A percentile compares a stretch with the other conserved stretches of the same genome.
These are phyloP conservation scores for Nudaria mundana DNA, from an alignment of 2,888 invertebrate species.

Conservation along the genomic window DNA sequence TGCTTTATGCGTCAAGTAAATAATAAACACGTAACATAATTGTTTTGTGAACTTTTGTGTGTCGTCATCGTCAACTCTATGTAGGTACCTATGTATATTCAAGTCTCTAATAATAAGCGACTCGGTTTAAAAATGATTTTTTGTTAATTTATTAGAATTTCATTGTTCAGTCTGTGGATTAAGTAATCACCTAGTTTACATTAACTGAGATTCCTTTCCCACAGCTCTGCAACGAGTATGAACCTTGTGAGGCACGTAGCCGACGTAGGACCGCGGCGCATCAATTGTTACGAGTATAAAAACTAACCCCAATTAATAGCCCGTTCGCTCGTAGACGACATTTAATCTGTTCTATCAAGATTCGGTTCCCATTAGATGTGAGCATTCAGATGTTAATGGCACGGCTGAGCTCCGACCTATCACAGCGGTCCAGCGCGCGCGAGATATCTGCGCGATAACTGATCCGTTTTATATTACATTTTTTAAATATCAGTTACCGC, in stretches of 20 bases:
- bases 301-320: conserved; percentile 11
- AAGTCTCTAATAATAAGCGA: no score
- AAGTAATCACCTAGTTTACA: no score
- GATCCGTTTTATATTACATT: conserved; percentile 21
- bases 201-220: no score
- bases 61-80: no score
- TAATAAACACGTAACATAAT: no score
- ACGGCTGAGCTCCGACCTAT: conserved; percentile 4
- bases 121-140: no score
- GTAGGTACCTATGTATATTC: no score
- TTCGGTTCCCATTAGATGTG: conserved; percentile 13
- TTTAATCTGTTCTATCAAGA: conserved; percentile 15
- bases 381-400: conserved; percentile 23
- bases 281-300: conserved; percentile 2
- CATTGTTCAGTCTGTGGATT: no score
- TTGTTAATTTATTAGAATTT: no score
- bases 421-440: conserved; percentile 17
- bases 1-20: no score
- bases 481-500: conserved; percentile 19
- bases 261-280: background rate
- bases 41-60: no score
- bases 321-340: conserved; percentile 14
- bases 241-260: no score
- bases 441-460: conserved; percentile 20
- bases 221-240: background rate